Evolutionary conservation across 2,888 invertebrate species (phyloP).

Genomic region (Chrysomela aeneicollis): DNA sequence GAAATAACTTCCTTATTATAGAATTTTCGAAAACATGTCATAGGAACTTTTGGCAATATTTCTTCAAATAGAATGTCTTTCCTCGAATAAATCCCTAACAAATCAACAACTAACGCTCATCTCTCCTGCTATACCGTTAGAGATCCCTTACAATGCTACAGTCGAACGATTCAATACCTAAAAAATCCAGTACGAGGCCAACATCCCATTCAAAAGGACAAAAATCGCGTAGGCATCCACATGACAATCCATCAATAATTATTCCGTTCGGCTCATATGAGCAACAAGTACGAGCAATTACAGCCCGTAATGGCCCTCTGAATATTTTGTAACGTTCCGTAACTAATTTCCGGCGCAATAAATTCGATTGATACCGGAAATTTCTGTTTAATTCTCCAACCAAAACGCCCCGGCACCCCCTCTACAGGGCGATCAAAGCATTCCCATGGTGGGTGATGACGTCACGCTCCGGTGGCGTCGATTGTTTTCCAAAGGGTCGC

Average conservation of each 20-base stretch:
- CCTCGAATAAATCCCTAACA: too few relatives aligned
- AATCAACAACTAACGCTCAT: too few relatives aligned
- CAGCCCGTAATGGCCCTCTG: slow-evolving; percentile 32
- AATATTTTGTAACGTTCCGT: slow-evolving; percentile 41
- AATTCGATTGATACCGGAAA: slow-evolving; percentile 54
- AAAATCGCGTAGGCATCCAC: background rate
- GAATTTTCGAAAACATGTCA: too few relatives aligned
- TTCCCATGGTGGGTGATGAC: slow-evolving; percentile 41
- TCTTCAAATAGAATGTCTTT: too few relatives aligned
- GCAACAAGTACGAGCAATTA: slow-evolving; percentile 31
- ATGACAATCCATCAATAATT: background rate
- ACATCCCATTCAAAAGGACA: background rate
- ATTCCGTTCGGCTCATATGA: slow-evolving; percentile 20
- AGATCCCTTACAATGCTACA: too few relatives aligned
- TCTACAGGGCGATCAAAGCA: slow-evolving; percentile 39
- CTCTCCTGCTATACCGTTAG: too few relatives aligned
- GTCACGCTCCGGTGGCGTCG: slow-evolving; percentile 27
- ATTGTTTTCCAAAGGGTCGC: slow-evolving; percentile 21
- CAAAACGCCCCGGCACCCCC: slow-evolving; percentile 50
- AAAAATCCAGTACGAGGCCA: too few relatives aligned
- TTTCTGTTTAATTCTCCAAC: slow-evolving; percentile 54
- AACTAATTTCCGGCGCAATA: slow-evolving; percentile 53
- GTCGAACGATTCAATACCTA: too few relatives aligned
- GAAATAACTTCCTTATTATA: too few relatives aligned
- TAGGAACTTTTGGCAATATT: too few relatives aligned